Conservation (phyloP, 2,888 invertebrate species). For the Megamerina dolium region DNA sequence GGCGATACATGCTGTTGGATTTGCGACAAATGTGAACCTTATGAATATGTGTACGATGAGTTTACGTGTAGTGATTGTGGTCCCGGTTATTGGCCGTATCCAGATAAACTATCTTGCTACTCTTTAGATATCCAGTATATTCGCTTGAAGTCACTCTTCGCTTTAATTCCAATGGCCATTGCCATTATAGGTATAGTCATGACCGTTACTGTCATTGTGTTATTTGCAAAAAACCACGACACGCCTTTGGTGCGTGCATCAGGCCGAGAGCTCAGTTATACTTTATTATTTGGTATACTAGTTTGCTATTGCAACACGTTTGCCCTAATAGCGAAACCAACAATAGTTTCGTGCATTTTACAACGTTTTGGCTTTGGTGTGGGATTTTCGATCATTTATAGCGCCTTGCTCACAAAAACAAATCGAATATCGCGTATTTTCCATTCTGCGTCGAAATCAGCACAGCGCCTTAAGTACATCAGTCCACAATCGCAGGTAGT, state of each 20-base stretch:
- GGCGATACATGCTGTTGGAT: conserved; percentile 73
- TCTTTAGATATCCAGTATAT: conserved; percentile 59
- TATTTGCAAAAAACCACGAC: conserved; percentile 60
- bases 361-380: conserved; percentile 64
- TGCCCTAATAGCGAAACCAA: conserved; percentile 63
- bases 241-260: conserved; percentile 75
- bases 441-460: conserved; percentile 63
- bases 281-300: conserved; percentile 64
- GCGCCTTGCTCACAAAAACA: conserved; percentile 69
- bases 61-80: conserved; percentile 62
- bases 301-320: conserved; percentile 68
- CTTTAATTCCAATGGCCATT: conserved; percentile 59
- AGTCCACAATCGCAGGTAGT: conserved; percentile 69
- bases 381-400: conserved; percentile 67
- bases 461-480: conserved; percentile 67
- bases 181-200: conserved; percentile 58
- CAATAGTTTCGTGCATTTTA: conserved; percentile 59
- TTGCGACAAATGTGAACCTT: conserved; percentile 64
- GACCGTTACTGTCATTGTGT: conserved; percentile 56
- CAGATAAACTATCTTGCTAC: conserved; percentile 58
- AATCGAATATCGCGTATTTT: conserved; percentile 70
- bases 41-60: conserved; percentile 61
- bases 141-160: conserved; percentile 60
- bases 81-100: conserved; percentile 58
- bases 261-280: conserved; percentile 70